Conservation (phyloP, 2,113 vertebrate species). For the Acanthisitta chloris region DNA sequence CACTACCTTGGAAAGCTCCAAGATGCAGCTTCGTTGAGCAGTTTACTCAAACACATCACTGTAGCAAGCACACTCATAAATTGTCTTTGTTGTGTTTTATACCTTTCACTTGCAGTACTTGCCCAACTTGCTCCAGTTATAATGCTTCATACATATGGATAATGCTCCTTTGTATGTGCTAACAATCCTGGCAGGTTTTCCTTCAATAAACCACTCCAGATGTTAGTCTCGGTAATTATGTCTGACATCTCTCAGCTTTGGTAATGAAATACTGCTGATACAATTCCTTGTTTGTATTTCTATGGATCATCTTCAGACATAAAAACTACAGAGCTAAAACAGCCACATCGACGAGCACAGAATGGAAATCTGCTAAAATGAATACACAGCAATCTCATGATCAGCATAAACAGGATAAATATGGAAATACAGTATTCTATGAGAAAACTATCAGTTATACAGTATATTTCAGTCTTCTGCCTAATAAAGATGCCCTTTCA, state of each 20-base stretch:
- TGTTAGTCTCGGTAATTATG: constrained; percentile 75
- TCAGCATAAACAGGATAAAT: constrained; percentile 33
- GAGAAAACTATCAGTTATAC: not conserved
- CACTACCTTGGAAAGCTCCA: not conserved
- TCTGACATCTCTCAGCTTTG: constrained; percentile 73
- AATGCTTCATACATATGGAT: constrained; percentile 66
- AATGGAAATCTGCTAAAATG: constrained; percentile 41
- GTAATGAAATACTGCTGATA: constrained; percentile 70
- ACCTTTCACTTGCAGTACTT: constrained; percentile 26
- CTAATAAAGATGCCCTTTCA: constrained; percentile 14
- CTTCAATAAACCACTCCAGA: constrained; percentile 75
- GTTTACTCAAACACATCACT: not conserved
- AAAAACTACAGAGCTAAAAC: constrained; percentile 25
- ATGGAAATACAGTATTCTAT: not conserved
- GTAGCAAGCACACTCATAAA: not conserved
- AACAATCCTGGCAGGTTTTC: constrained; percentile 71
- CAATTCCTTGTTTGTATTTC: constrained; percentile 69
- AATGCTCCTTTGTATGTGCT: constrained; percentile 57
- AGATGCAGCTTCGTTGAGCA: not conserved
- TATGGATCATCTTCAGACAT: constrained; percentile 58
- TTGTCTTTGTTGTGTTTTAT: not conserved
- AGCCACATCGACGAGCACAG: not conserved
- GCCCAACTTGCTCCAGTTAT: constrained; percentile 29
- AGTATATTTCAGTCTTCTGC: not conserved
- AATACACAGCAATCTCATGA: not conserved